These are phyloP conservation scores for Corvus cornix DNA, from an alignment of 2,113 vertebrate genomes.

Conservation along the genomic window DNA sequence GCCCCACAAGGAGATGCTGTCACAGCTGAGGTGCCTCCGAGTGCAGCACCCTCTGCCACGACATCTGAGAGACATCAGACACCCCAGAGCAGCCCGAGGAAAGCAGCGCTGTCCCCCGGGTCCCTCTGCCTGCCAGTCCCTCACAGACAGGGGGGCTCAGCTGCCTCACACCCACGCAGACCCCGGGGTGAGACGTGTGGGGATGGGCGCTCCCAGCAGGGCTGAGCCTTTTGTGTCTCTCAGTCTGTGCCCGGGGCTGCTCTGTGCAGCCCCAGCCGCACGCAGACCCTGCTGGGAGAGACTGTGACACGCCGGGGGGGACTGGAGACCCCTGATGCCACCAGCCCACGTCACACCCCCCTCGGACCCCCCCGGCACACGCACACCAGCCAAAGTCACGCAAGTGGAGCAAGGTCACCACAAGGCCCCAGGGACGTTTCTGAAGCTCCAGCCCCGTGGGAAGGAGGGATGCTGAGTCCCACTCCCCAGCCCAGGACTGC, in stretches of 20 bases:
- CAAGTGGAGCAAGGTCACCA: background rate
- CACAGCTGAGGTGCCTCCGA: rapidly evolving
- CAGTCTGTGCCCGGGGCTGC: rapidly evolving
- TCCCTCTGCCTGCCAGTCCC: background rate
- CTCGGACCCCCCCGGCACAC: background rate
- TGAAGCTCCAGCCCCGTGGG: background rate
- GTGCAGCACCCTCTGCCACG: rapidly evolving
- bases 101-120: background rate
- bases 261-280: rapidly evolving
- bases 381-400: background rate
- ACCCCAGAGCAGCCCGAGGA: background rate
- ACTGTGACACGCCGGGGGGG: rapidly evolving
- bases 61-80: background rate
- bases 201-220: background rate
- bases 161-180: background rate
- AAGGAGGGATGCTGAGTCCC: background rate
- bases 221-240: background rate
- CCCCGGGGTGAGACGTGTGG: rapidly evolving
- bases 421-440: rapidly evolving
- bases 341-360: rapidly evolving
- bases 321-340: rapidly evolving
- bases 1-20: rapidly evolving
- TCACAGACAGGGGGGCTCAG: background rate
- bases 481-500: background rate
- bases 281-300: background rate